Percentiles rank a stretch among this genome's conserved stretches.
Evolutionary conservation across 2,797 vertebrate genomes (phyloP).

Genomic region (Sibirionetta formosa): DNA sequence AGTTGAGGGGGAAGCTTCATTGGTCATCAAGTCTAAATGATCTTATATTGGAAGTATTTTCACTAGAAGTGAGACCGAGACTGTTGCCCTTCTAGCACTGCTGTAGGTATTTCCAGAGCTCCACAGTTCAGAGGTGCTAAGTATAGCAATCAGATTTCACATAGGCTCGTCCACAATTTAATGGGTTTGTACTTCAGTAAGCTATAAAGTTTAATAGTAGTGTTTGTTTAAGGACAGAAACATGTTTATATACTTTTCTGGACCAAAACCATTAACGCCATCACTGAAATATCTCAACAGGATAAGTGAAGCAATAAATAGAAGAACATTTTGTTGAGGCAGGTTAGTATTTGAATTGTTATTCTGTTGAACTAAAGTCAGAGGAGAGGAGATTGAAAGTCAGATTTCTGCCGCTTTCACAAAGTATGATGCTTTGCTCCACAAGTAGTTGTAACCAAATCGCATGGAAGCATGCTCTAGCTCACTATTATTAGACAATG

Average conservation of each 20-base stretch:
- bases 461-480: not conserved
- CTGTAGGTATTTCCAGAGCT: constrained; percentile 38
- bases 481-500: not conserved
- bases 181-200: not conserved
- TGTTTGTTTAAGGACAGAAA: constrained; percentile 25
- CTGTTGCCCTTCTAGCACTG: not conserved
- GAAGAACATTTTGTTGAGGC: not conserved
- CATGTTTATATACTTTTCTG: not conserved
- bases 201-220: constrained; percentile 9
- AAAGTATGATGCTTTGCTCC: not conserved
- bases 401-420: not conserved
- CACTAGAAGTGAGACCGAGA: not conserved
- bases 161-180: constrained; percentile 21
- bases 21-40: not conserved
- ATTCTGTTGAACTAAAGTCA: not conserved
- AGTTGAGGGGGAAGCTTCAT: not conserved
- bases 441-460: not conserved
- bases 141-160: constrained; percentile 3
- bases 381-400: not conserved
- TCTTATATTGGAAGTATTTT: not conserved
- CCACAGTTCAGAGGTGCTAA: constrained; percentile 31
- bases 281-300: not conserved
- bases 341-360: not conserved
- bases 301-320: not conserved
- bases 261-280: not conserved